These are phyloP conservation scores for Corythoichthys intestinalis DNA, from an alignment of 2,113 vertebrate species.

Conservation along the genomic window DNA sequence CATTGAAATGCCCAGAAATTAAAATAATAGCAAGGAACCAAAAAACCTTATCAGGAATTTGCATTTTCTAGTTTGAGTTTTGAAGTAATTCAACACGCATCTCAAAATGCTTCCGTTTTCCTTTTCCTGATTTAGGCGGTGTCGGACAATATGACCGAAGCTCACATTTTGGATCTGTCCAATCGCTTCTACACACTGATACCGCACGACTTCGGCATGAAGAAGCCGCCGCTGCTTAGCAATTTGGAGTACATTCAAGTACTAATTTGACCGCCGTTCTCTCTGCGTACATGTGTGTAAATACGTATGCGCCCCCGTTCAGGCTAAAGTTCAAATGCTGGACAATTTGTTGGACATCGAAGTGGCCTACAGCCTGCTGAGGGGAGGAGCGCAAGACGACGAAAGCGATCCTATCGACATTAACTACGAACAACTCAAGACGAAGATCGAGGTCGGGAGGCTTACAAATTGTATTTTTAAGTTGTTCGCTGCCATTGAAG, in stretches of 20 bases:
- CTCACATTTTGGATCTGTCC: slow-evolving; percentile 91
- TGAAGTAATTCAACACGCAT: no score
- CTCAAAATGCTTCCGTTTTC: no score
- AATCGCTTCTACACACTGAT: slow-evolving; percentile 98
- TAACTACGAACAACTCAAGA: slow-evolving; percentile 97
- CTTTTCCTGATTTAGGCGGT: slow-evolving; percentile 56
- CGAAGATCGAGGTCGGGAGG: slow-evolving; percentile 83
- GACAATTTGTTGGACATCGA: slow-evolving; percentile 98
- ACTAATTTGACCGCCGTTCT: slow-evolving; percentile 6
- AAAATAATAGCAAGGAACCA: no score
- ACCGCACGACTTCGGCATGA: slow-evolving; percentile 98
- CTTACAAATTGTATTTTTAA: neutral
- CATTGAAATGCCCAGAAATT: no score
- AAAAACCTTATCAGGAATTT: no score
- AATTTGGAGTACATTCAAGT: slow-evolving; percentile 92
- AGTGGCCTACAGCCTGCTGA: slow-evolving; percentile 94
- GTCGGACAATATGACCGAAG: slow-evolving; percentile 77
- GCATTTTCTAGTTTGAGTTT: no score
- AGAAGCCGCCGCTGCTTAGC: slow-evolving; percentile 91
- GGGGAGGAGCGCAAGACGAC: slow-evolving; percentile 87
- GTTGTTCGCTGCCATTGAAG: no score
- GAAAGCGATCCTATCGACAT: slow-evolving; percentile 93
- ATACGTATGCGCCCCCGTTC: neutral
- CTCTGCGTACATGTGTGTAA: neutral
- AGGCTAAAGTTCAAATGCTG: slow-evolving; percentile 97